A percentile compares a stretch with the other conserved stretches of the same genome.
phyloP scores from a whole-genome alignment of 2,113 vertebrate genomes.

The Hemibagrus wyckioides region DNA sequence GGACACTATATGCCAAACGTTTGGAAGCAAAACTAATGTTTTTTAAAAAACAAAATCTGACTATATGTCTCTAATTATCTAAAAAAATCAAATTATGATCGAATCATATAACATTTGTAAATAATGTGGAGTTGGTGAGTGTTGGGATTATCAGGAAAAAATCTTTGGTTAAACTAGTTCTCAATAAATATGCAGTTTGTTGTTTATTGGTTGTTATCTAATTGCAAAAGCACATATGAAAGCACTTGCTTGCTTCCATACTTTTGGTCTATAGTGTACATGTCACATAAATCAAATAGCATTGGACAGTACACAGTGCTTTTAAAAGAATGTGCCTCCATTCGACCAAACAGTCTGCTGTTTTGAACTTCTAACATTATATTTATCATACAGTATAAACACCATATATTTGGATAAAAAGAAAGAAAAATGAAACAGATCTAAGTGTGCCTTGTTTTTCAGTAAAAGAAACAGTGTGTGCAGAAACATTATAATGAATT shows the following conservation, averaged over 20 bases:
- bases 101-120: background rate
- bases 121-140: background rate
- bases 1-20: background rate
- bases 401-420: constrained; percentile 17
- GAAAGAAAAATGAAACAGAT: background rate
- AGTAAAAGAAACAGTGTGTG: background rate
- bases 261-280: constrained; percentile 25
- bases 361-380: constrained; percentile 22
- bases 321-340: constrained; percentile 21
- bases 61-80: background rate
- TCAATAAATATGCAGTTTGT: background rate
- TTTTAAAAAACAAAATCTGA: background rate
- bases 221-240: background rate
- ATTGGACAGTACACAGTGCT: background rate
- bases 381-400: constrained; percentile 21
- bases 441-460: constrained; percentile 9
- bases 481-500: background rate
- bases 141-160: background rate
- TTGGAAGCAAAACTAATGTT: constrained; percentile 2
- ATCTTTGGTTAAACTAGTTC: constrained; percentile 17
- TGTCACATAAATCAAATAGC: constrained; percentile 9
- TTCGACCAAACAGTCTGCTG: background rate
- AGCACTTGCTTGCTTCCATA: constrained; percentile 2
- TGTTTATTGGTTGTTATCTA: background rate
- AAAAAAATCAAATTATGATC: background rate